Base-by-base conservation (phyloP, 2,888 invertebrate species). In the Sylvicola cinctus region DNA sequence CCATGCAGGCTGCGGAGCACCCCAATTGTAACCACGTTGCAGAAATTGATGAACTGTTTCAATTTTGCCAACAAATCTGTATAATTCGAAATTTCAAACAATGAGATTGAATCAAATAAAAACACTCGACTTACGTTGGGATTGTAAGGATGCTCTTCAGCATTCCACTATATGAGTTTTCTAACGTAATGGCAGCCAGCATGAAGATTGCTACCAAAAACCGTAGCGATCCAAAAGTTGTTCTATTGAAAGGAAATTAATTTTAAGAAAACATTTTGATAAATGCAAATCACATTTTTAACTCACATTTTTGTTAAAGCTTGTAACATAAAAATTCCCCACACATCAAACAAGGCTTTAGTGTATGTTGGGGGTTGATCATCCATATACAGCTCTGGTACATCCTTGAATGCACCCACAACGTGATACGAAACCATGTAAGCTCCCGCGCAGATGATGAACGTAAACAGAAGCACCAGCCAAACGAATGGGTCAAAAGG, bases 151-250 rank as follows among this genome's bases (percentile, higher is more conserved):
- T 31, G 0, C 55, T 54, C 41, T 55, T 55, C 1, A 56, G 35
- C 32, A 52, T 51, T 1, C 56, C 55, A 36, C 54, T 53, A 39
- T 55, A 56, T 6, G 49, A 51, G 36, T 54, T 52, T 40, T 55
- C 54, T 41, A 55, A 36, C 0, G 54, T 55, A 2, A 55, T 47
- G 1, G 50, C 51, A 4, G 55, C 52, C 33, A 52, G 44, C 0
- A 55, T 39, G 10, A 55, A 36, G 1, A 48, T 44, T 10, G 48
- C 46, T 32, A 55, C 25, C 40, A 52, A 52, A 10, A 55, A 44
- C 1, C 55, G 47, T 1, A 46, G 41, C 1, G 51, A 48, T 31
- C 46, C 47, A 3, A 45, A 43, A 23, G 44, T 33, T 6, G 53
- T 43, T 3, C 54, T 55, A 20, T 20, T 30, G 20, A 14, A 3